Evolutionary conservation across 2,113 vertebrate genomes (phyloP).

Genomic region (Mobula birostris): DNA sequence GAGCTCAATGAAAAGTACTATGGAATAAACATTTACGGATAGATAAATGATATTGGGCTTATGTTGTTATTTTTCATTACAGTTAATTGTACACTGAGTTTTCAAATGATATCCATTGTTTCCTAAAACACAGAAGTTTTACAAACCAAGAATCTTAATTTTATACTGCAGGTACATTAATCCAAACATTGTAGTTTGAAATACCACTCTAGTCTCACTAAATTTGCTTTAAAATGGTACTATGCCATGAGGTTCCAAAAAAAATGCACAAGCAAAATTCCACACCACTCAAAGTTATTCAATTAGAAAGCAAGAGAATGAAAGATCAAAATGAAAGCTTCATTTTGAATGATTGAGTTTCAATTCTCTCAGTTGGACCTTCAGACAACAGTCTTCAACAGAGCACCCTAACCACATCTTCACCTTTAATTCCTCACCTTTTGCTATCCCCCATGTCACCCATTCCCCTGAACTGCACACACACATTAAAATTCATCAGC

Average conservation of each 20-base stretch:
- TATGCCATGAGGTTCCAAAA: not conserved
- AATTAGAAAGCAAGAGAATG: not conserved
- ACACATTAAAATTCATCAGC: not conserved
- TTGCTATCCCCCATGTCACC: not conserved
- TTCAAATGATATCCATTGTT: too few relatives aligned
- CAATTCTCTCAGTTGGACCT: not conserved
- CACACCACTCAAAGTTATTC: not conserved
- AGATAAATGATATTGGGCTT: not conserved
- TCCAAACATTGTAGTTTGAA: not conserved
- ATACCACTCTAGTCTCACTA: not conserved
- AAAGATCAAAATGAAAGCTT: not conserved
- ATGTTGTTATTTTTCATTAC: not conserved
- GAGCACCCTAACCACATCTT: not conserved
- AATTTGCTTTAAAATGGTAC: constrained; percentile 7
- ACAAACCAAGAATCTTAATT: not conserved
- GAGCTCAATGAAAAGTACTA: not conserved
- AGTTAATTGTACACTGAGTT: not conserved
- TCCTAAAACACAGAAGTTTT: not conserved
- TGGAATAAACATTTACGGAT: not conserved
- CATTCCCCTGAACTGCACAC: not conserved
- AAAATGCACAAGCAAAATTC: not conserved
- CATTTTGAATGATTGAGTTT: too few relatives aligned
- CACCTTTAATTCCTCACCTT: not conserved
- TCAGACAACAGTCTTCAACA: not conserved
- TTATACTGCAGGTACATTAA: not conserved